Base-by-base conservation (phyloP, 2,797 vertebrate genomes). In the Hozukius guyotensis region DNA sequence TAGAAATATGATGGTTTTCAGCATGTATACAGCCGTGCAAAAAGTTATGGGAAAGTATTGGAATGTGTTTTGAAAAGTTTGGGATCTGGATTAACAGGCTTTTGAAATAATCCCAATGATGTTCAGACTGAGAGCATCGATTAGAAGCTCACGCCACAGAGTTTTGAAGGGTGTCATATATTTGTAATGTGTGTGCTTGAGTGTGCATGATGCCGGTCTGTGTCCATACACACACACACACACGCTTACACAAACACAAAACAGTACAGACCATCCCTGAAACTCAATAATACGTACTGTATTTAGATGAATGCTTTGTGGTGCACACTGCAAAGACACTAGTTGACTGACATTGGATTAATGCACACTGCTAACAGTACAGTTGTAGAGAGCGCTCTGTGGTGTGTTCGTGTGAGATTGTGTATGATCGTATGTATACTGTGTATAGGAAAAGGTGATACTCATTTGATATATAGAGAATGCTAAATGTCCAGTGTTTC, bases 401-500 rank as follows among this genome's bases (percentile, higher is more conserved):
- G 88, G 86, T 67, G 90, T 89, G 78, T 87, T 84, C 90, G 81
- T 92, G 82, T 85, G 62, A 75, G 83, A 84, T 71, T 78, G 80
- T 81, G 79, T 81, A 84, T 62, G 87, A 79, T 64, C 85, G 84
- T 89, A 60, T 90, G 89, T 88, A 88, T 87, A 87, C 75, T 87
- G 77, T 93, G 87, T 92, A 89, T 91, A 91, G 87, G 82, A 91
- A 90, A 89, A 87, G 85, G 81, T 92, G 89, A 77, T 83, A 88
- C 67, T 92, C 82, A 88, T 85, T 90, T 89, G 77, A 92, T 93
- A 87, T 88, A 81, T 81, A 92, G 87, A 85, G 78, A 77, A 85
- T 89, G 87, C 90, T 95, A 91, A 92, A 96, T 97, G 97, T 98
- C 96, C 96, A 97, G 96, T 98, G 97, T 98, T 98, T 96, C 94